Evolutionary conservation across 2,888 invertebrate species (phyloP).

Genomic region (Drosophila ezoana): DNA sequence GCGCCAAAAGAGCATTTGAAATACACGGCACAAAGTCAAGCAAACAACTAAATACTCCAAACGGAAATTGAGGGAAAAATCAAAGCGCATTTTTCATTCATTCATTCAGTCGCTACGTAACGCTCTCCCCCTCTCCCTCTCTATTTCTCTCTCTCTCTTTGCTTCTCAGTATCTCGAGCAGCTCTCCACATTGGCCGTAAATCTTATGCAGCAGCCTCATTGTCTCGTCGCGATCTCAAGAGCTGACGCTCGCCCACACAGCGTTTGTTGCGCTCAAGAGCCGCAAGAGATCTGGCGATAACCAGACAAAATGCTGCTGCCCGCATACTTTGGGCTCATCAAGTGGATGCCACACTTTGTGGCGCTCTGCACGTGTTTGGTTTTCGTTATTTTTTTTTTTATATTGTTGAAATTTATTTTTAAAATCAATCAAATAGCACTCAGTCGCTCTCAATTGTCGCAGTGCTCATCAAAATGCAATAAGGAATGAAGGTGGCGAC

Average conservation of each 20-base stretch:
- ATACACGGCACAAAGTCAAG: constrained; percentile 66
- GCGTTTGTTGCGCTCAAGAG: constrained; percentile 33
- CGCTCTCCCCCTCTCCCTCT: constrained; percentile 6
- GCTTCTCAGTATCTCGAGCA: constrained; percentile 16
- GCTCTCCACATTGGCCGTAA: constrained; percentile 30
- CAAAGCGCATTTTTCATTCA: constrained; percentile 66
- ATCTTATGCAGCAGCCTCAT: constrained; percentile 36
- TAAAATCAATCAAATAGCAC: constrained; percentile 70
- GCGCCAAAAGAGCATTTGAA: constrained; percentile 52
- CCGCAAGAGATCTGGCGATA: constrained; percentile 39
- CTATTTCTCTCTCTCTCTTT: constrained; percentile 6
- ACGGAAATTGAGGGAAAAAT: constrained; percentile 49
- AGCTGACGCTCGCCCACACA: constrained; percentile 51
- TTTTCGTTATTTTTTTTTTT: constrained; percentile 5
- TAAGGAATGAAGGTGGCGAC: constrained; percentile 54
- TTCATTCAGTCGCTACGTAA: constrained; percentile 21
- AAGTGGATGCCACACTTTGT: constrained; percentile 36
- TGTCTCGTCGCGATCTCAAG: constrained; percentile 43
- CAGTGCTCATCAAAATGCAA: constrained; percentile 56
- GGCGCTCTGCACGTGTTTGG: constrained; percentile 46
- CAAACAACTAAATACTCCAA: constrained; percentile 55
- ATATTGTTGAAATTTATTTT: constrained; percentile 57
- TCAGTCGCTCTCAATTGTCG: constrained; percentile 32
- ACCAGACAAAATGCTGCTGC: constrained; percentile 16
- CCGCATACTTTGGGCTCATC: constrained; percentile 29